phyloP scores from a whole-genome alignment of 2,113 vertebrate species.

The Micronycteris hirsuta region DNA sequence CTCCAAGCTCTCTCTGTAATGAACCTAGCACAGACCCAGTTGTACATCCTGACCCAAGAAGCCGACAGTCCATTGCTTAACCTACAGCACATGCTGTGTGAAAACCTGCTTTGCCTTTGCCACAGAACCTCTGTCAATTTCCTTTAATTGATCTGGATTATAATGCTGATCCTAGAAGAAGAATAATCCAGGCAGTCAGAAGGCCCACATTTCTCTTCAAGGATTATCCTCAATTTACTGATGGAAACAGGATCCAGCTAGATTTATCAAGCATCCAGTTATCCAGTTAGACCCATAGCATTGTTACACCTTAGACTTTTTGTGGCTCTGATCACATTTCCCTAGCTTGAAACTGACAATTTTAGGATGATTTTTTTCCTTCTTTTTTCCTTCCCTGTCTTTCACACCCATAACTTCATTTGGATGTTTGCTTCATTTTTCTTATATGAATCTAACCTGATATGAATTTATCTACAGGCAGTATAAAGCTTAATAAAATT shows the following conservation, averaged over 20 bases:
- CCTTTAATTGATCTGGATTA: slow-evolving; percentile 33
- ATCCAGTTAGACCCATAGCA: neutral
- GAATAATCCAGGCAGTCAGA: neutral
- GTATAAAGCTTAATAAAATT: neutral
- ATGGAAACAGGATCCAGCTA: neutral
- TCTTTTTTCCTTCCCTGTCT: neutral
- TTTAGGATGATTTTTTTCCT: neutral
- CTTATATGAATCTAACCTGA: neutral
- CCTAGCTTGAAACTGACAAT: neutral
- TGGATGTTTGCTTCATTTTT: slow-evolving; percentile 14
- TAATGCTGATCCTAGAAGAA: neutral
- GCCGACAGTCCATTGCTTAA: neutral
- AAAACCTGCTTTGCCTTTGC: slow-evolving; percentile 40
- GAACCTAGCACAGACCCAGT: neutral
- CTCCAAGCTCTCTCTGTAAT: slow-evolving; percentile 3
- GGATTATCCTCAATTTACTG: neutral
- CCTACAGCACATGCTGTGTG: neutral
- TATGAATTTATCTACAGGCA: neutral
- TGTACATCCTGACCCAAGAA: slow-evolving; percentile 22
- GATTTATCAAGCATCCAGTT: neutral
- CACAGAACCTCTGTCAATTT: neutral
- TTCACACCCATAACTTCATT: neutral
- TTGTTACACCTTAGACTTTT: neutral
- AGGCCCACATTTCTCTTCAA: neutral
- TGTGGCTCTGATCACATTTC: neutral